A percentile compares a stretch with the other conserved stretches of the same genome.
phyloP scores from a whole-genome alignment of 2,888 invertebrate genomes.

The Stratiomys singularior region DNA sequence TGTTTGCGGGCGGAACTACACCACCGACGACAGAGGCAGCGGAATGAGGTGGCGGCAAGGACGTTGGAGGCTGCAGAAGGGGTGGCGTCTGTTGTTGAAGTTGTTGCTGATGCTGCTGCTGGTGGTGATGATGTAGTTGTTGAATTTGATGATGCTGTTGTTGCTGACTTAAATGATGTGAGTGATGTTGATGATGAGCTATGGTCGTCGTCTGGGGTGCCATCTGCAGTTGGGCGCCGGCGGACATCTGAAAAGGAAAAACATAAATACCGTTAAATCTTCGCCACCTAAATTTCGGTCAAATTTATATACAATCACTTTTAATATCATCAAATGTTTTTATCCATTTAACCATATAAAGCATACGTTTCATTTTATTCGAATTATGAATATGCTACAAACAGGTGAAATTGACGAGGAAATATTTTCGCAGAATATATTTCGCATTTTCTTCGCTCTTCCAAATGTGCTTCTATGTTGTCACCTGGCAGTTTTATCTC shows the following conservation, averaged over 20 bases:
- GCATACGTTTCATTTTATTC: too few relatives aligned
- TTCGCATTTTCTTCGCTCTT: too few relatives aligned
- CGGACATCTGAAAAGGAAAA: slow-evolving; percentile 80
- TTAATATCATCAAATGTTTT: too few relatives aligned
- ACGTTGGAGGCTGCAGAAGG: slow-evolving; percentile 53
- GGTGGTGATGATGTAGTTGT: slow-evolving; percentile 58
- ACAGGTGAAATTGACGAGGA: too few relatives aligned
- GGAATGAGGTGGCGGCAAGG: slow-evolving; percentile 40
- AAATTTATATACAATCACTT: too few relatives aligned
- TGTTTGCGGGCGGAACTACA: slow-evolving; percentile 66
- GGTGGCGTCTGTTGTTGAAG: slow-evolving; percentile 53
- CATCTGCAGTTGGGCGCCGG: slow-evolving; percentile 97
- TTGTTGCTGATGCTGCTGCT: slow-evolving; percentile 54
- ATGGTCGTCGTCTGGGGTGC: slow-evolving; percentile 87
- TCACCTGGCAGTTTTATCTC: too few relatives aligned
- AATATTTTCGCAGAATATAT: too few relatives aligned
- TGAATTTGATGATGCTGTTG: slow-evolving; percentile 57
- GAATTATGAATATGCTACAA: too few relatives aligned
- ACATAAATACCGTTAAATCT: too few relatives aligned
- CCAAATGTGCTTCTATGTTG: too few relatives aligned
- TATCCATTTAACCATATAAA: too few relatives aligned
- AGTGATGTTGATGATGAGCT: slow-evolving; percentile 64
- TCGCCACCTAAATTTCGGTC: too few relatives aligned
- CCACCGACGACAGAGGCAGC: slow-evolving; percentile 54
- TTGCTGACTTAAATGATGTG: slow-evolving; percentile 59